Base-by-base conservation (phyloP, 1,140 invertebrate species). In the Trigoniulus corallinus region DNA sequence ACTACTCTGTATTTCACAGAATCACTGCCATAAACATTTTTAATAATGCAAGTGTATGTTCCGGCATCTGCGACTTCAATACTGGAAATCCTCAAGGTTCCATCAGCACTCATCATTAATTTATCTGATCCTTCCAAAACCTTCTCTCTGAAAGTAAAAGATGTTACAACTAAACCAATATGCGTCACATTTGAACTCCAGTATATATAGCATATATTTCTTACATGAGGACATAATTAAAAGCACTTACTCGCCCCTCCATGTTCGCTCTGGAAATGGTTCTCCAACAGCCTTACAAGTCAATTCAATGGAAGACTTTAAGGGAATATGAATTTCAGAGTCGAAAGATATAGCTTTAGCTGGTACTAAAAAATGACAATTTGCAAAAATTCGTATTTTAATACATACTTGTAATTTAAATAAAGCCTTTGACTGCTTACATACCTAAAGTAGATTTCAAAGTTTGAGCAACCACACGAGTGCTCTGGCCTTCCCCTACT, bases 321-420 rank as follows among this genome's bases (percentile, higher is more conserved):
- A 89, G 0, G 84, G 88, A 1, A 84, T 84, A 10, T 81, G 83
- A 64, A 89, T 88, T 24, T 81, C 82, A 62, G 88, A 84, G 64
- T 89, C 86, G 64, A 92, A 92, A 0, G 86, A 91, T 41, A 87
- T 86, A 57, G 88, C 88, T 65, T 88, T 89, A 3, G 87, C 87
- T 43, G 89, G 88, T 54, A 92, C 88, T 87, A 60, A 48, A 67
- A 67, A 52, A 44, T 23, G 20, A 47, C 3, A 24, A 3, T 24
- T 7, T 47, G 10, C 12, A 47, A n/a, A n/a, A n/a, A n/a, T n/a
- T n/a, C n/a, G n/a, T n/a, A n/a, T n/a, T 15, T 47, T 23, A 47
- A 15, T 10, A 7, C 26, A 27, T 12, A 47, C 12, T 40, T 7
- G 4, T 7, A 39, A 25, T 37, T 37, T 7, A 39, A 18, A 7